phyloP scores from a whole-genome alignment of 2,888 invertebrate genomes.

The Osedax frankpressi region DNA sequence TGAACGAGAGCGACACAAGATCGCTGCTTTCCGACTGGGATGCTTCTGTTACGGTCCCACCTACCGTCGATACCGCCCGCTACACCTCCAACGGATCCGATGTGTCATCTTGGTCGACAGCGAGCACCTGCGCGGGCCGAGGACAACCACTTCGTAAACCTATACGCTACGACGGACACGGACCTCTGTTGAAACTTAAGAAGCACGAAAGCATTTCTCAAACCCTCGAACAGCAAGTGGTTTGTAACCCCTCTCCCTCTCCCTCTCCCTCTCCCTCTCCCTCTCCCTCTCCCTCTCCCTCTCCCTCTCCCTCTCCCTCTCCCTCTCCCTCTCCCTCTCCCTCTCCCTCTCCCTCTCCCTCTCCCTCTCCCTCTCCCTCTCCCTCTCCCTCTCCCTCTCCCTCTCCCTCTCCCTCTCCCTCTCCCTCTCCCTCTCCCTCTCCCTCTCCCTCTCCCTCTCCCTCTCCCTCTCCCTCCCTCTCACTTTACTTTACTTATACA shows the following conservation, averaged over 20 bases:
- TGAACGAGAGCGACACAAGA: background rate
- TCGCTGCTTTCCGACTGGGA: background rate
- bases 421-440: background rate
- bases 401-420: background rate
- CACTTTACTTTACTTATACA: background rate
- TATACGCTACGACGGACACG: background rate
- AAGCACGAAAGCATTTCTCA: background rate
- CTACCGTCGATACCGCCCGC: background rate
- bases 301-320: background rate
- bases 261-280: background rate
- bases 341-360: background rate
- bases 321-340: background rate
- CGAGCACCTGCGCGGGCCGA: background rate
- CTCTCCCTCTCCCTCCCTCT: background rate
- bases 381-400: background rate
- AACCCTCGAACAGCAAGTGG: too few relatives aligned
- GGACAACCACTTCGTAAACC: background rate
- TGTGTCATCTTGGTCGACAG: background rate
- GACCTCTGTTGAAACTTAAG: background rate
- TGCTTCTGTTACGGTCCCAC: background rate
- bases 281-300: background rate
- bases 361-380: background rate
- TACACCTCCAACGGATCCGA: background rate
- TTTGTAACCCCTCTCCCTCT: background rate
- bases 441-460: background rate